These are phyloP conservation scores for Salminus brasiliensis DNA, from an alignment of 2,113 vertebrate species.

Conservation along the genomic window DNA sequence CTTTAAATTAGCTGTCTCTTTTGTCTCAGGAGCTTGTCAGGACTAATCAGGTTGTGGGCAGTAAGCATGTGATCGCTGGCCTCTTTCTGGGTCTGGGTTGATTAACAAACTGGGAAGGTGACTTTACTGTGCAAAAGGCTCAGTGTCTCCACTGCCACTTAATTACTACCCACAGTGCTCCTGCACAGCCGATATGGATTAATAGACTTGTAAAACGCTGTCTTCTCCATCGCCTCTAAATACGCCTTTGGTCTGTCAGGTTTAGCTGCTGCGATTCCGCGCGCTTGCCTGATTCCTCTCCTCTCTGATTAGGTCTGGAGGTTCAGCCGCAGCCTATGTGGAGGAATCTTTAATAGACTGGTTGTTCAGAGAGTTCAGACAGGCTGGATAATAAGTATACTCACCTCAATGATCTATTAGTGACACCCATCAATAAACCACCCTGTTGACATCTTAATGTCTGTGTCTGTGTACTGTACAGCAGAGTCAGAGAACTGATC, in stretches of 20 bases:
- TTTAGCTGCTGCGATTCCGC: neutral
- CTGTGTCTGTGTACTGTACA: too few relatives aligned
- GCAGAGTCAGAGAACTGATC: too few relatives aligned
- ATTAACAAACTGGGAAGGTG: slow-evolving; percentile 63
- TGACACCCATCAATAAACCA: neutral
- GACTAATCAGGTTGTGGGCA: slow-evolving; percentile 88
- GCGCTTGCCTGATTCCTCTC: neutral
- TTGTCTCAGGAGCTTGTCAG: slow-evolving; percentile 93
- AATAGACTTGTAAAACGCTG: neutral
- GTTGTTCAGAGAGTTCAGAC: slow-evolving; percentile 4
- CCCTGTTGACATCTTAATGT: neutral
- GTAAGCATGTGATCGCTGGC: slow-evolving; percentile 83
- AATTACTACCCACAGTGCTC: neutral
- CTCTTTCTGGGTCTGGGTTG: slow-evolving; percentile 77
- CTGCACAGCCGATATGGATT: neutral
- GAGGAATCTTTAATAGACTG: too few relatives aligned
- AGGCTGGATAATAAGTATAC: neutral
- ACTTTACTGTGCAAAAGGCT: slow-evolving; percentile 4
- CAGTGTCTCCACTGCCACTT: neutral
- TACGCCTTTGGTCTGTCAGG: slow-evolving; percentile 8
- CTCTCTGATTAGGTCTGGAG: slow-evolving; percentile 33
- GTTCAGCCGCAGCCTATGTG: neutral
- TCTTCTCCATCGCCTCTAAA: neutral
- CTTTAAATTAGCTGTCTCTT: slow-evolving; percentile 93
- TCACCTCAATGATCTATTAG: neutral